Evolutionary conservation across 2,888 invertebrate species (phyloP).

Genomic region (Leptopilina drosophilae): DNA sequence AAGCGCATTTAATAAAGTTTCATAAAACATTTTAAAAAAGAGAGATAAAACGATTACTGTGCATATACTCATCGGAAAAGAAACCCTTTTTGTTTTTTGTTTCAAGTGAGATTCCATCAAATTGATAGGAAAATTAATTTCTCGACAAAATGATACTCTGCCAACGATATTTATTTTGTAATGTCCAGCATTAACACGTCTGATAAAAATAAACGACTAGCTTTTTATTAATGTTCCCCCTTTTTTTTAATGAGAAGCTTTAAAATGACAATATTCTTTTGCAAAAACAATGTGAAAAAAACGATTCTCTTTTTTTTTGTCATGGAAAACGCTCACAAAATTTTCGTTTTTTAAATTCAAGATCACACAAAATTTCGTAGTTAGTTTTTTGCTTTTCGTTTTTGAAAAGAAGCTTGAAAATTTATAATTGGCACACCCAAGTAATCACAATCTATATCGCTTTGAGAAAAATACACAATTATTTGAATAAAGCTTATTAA

Average conservation of each 20-base stretch:
- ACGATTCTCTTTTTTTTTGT: background rate
- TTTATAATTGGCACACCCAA: background rate
- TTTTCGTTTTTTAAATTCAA: background rate
- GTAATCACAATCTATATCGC: background rate
- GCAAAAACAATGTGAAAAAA: background rate
- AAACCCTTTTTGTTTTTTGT: background rate
- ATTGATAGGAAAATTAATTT: background rate
- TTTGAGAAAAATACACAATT: background rate
- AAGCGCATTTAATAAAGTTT: slow-evolving; percentile 17
- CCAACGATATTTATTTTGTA: slow-evolving; percentile 18
- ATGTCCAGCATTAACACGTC: slow-evolving; percentile 3
- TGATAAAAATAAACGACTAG: background rate
- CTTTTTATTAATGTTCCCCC: background rate
- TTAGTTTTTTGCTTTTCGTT: background rate
- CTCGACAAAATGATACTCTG: slow-evolving; percentile 8
- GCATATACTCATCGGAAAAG: background rate
- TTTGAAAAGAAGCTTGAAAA: background rate
- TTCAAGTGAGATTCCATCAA: background rate
- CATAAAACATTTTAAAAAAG: slow-evolving; percentile 1
- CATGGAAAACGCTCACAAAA: background rate
- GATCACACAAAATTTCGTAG: background rate
- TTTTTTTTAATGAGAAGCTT: slow-evolving; percentile 6
- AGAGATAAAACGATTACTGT: slow-evolving; percentile 12
- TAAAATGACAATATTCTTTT: background rate
- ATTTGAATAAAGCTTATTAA: background rate